These are phyloP conservation scores for Clitarchus hookeri DNA, from an alignment of 2,888 invertebrate genomes.

Conservation along the genomic window DNA sequence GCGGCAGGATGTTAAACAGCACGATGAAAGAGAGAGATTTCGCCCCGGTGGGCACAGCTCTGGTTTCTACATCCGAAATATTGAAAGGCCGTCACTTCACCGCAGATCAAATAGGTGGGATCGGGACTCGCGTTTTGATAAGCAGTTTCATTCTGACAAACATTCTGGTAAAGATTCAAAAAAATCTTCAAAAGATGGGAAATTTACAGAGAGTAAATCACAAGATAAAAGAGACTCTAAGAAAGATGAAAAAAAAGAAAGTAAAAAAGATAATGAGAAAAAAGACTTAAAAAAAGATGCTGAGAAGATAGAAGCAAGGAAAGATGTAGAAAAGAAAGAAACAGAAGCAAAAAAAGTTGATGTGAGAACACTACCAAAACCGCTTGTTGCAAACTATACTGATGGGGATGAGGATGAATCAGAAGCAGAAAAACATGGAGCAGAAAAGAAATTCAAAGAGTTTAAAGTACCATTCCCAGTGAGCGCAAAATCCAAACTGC, in stretches of 20 bases:
- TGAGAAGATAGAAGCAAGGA: constrained; percentile 31
- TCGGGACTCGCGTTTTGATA: not conserved
- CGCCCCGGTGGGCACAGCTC: not conserved
- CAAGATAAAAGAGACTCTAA: not conserved
- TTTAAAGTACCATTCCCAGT: not conserved
- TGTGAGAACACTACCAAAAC: constrained; percentile 45
- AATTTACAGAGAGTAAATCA: constrained; percentile 29
- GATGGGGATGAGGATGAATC: not conserved
- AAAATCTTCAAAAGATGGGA: not conserved
- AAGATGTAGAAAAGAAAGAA: constrained; percentile 48
- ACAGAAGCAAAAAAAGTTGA: constrained; percentile 53
- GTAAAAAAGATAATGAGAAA: not conserved
- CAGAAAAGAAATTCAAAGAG: constrained; percentile 6
- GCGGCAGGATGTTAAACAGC: constrained; percentile 56
- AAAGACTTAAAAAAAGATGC: not conserved
- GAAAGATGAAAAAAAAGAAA: not conserved
- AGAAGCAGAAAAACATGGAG: constrained; percentile 48
- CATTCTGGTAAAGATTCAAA: not conserved
- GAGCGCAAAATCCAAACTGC: constrained; percentile 68
- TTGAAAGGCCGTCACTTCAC: not conserved
- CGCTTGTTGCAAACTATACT: not conserved
- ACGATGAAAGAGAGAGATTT: constrained; percentile 39
- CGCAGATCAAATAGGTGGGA: not conserved
- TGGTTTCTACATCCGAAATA: not conserved
- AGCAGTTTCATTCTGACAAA: not conserved